These are phyloP conservation scores for Pseudorasbora parva DNA, from an alignment of 2,113 vertebrate species.

Conservation along the genomic window DNA sequence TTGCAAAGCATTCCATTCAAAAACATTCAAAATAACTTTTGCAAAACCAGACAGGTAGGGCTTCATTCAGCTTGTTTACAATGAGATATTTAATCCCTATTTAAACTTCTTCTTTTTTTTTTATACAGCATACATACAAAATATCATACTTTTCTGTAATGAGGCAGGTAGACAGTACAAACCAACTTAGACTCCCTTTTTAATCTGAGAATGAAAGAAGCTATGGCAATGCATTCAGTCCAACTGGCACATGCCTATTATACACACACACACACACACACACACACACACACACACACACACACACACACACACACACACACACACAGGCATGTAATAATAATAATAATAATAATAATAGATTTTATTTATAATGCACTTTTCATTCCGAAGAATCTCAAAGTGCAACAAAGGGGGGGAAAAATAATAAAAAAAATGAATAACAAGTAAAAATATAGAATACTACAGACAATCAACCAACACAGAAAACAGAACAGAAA, in stretches of 20 bases:
- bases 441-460: too few species aligned
- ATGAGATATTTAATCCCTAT: not conserved
- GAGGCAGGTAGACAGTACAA: not conserved
- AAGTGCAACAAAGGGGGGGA: too few species aligned
- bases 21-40: slow-evolving; percentile 46
- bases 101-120: not conserved
- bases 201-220: slow-evolving; percentile 14
- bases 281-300: not conserved
- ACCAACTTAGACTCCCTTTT: not conserved
- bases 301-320: too few species aligned
- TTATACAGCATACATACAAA: not conserved
- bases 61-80: not conserved
- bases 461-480: too few species aligned
- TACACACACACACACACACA: not conserved
- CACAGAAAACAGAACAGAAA: too few species aligned
- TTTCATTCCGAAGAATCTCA: too few species aligned
- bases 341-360: too few species aligned
- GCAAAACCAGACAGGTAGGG: not conserved
- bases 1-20: slow-evolving; percentile 30
- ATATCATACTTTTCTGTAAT: not conserved
- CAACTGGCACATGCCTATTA: slow-evolving; percentile 3
- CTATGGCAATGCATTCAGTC: slow-evolving; percentile 12
- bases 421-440: too few species aligned
- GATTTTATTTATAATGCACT: too few species aligned
- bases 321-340: too few species aligned